Conservation (phyloP, 2,113 vertebrate species). For the Phalacrocorax aristotelis region DNA sequence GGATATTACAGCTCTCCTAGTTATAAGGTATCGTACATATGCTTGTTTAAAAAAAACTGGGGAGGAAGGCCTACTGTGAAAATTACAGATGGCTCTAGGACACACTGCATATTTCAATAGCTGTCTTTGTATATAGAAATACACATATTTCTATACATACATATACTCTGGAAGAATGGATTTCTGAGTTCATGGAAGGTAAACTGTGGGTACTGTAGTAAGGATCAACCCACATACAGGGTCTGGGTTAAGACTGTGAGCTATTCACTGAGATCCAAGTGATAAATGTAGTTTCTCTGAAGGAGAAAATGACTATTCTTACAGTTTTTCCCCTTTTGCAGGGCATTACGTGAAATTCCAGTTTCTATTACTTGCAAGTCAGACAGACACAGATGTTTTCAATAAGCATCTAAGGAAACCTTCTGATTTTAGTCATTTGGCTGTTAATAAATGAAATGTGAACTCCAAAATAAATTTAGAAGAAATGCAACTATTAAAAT, state of each 20-base stretch:
- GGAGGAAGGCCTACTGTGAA: neutral
- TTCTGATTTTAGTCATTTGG: neutral
- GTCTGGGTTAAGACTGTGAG: neutral
- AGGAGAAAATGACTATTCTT: neutral
- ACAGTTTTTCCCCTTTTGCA: neutral
- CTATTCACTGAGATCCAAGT: neutral
- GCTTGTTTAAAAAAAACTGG: neutral
- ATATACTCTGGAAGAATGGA: neutral
- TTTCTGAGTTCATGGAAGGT: neutral
- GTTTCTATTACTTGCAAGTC: accelerated
- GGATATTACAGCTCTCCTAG: neutral
- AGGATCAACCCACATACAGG: neutral
- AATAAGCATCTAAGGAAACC: neutral
- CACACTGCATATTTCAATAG: neutral
- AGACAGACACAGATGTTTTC: neutral
- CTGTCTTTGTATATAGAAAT: no score
- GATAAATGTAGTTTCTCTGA: neutral
- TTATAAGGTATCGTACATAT: neutral
- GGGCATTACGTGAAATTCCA: neutral
- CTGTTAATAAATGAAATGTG: neutral
- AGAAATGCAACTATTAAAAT: neutral
- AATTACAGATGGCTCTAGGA: neutral
- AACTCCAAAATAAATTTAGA: neutral
- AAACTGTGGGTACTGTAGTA: neutral
- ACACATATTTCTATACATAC: no score